Base-by-base conservation (phyloP, 2,888 invertebrate species). In the Microplitis manilae region DNA sequence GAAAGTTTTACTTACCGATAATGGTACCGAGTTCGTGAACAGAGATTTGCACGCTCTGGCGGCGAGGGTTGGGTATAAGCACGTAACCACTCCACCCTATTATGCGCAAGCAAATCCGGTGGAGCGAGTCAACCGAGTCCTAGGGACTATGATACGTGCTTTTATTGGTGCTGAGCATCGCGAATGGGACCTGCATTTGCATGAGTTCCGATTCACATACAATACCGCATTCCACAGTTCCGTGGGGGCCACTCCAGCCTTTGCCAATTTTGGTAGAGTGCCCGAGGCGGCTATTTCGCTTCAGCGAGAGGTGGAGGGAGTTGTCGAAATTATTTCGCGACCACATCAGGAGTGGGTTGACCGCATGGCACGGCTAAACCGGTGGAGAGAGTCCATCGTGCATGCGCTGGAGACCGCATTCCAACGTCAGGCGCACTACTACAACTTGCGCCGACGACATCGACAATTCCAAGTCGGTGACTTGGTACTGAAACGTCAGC, bases 131-230 rank as follows among this genome's bases (percentile, higher is more conserved):
- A 76, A 76, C 2, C 61, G 78, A 0, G 73, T 76, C n/a, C 8
- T 79, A 1, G 76, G 73, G 9, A 76, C 69, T 0, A 79, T 78
- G 76, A 78, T 77, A 1, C 6, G 50, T 1, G 62, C 76, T 6
- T 82, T 77, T 17, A 40, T 84, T 0, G 65, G 68, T 4, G 65
- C 65, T 0, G 77, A 82, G 6, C 83, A 83, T 60, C 68, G 80
- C 0, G 50, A 76, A 30, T 64, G 73, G 13, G 61, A 75, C 6
- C 73, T 74, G 68, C 75, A 79, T 30, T 9, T 82, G 0, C 70
- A 68, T 5, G 81, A 81, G 30, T 68, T 82, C 17, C 75, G 78
- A 9, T 81, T 80, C 72, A 81, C 82, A 1, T 69, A 79, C 13
- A 81, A 80, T 39, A 77, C 81, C 41, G 80, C 79, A 1, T n/a